Evolutionary conservation across 2,888 invertebrate genomes (phyloP).

Genomic region (Phania funesta): DNA sequence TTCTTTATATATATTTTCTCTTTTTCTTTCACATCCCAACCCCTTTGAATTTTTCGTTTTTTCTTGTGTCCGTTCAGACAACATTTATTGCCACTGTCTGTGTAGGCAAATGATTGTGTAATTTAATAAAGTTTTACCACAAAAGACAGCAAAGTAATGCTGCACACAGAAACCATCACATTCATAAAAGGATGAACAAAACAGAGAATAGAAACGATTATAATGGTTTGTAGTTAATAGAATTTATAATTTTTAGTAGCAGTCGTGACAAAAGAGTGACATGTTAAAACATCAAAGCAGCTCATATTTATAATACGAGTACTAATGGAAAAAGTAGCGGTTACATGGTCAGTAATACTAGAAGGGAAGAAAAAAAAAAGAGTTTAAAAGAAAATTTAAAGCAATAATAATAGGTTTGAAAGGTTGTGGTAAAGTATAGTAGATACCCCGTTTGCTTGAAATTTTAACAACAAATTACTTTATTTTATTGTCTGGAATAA

Average conservation of each 20-base stretch:
- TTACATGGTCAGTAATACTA: constrained; percentile 1
- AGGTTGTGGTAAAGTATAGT: no score
- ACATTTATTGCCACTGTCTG: background rate
- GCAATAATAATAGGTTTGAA: no score
- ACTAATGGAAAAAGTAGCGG: background rate
- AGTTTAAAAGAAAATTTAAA: background rate
- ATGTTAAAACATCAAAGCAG: constrained; percentile 12
- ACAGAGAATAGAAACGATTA: background rate
- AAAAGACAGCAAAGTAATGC: constrained; percentile 24
- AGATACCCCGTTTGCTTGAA: no score
- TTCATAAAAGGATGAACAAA: background rate
- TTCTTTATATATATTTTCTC: background rate
- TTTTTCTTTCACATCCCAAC: background rate
- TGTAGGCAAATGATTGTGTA: constrained; percentile 1
- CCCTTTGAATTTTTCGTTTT: constrained; percentile 18
- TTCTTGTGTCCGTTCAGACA: constrained; percentile 11
- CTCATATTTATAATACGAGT: background rate
- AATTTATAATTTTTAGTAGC: constrained; percentile 56
- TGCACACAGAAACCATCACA: constrained; percentile 7
- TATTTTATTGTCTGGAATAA: no score
- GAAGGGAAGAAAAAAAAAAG: background rate
- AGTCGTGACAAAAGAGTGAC: constrained; percentile 7
- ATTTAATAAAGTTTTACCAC: constrained; percentile 53
- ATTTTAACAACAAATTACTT: no score
- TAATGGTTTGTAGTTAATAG: constrained; percentile 62